A percentile compares a stretch with the other conserved stretches of the same genome.
Conservation (phyloP, 1,140 invertebrate species). For the Ectropis grisescens region DNA sequence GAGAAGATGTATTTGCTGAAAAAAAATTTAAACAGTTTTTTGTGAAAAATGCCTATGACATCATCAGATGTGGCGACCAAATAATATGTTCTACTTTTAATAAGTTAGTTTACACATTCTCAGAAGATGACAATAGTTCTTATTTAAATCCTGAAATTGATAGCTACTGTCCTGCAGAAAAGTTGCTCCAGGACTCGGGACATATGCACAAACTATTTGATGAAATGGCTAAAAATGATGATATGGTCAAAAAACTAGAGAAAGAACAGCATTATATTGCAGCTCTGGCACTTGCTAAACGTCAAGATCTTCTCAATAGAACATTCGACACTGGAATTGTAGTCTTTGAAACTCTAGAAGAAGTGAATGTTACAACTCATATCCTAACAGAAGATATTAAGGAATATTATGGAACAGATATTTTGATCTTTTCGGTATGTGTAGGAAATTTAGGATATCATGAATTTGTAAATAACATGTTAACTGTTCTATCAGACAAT, state of each 20-base stretch:
- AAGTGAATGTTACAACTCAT: conserved; percentile 26
- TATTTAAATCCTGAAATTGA: conserved; percentile 16
- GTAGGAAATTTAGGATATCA: too few relatives aligned
- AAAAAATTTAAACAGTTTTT: conserved; percentile 28
- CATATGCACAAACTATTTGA: conserved; percentile 31
- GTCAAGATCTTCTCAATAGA: conserved; percentile 41
- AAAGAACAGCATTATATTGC: conserved; percentile 35
- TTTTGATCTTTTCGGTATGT: conserved; percentile 23
- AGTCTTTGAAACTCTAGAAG: conserved; percentile 39
- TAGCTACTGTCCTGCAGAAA: conserved; percentile 24
- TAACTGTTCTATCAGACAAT: conserved; percentile 36
- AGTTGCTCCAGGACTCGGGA: conserved; percentile 29
- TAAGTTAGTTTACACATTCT: conserved; percentile 39
- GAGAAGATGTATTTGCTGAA: conserved; percentile 22
- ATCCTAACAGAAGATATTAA: conserved; percentile 27
- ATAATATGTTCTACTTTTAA: conserved; percentile 43
- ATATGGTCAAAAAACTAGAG: conserved; percentile 24
- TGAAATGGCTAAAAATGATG: conserved; percentile 28
- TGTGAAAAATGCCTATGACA: conserved; percentile 39
- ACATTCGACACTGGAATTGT: conserved; percentile 22
- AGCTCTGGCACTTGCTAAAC: conserved; percentile 36
- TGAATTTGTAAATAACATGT: too few relatives aligned
- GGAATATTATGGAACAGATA: conserved; percentile 28
- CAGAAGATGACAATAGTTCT: conserved; percentile 20
- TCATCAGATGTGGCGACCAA: conserved; percentile 27